Evolutionary conservation across 2,797 vertebrate species (phyloP), one percentile per base, ranked within the genome.

Genomic region (Bradypodion pumilum): DNA sequence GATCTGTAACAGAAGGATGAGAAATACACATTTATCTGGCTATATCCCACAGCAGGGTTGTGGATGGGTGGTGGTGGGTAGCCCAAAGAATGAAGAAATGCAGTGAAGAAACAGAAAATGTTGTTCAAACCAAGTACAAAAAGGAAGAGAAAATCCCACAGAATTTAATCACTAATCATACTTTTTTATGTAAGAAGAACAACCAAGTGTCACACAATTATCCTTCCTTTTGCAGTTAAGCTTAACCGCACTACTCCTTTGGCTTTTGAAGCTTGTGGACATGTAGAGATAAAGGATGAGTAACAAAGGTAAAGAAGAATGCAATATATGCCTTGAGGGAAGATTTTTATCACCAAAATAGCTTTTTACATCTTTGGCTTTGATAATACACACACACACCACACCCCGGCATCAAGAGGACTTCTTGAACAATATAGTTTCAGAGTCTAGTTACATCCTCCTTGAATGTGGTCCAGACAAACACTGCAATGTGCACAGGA

Each of bases 1-100:
- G 93, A 99, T 99, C 99, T 99, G 96, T 73, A 95, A 94, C 90
- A 95, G 93, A 81, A 92, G 89, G 77, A 82, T 66, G 74, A 91
- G 80, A 91, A 87, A 90, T 94, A 92, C 94, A 85, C 80, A 77
- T 62, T 84, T 9, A 21, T 80, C 81, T 87, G 79, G 78, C 76
- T 74, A 86, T 68, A 44, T 84, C 89, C 56, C 79, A 79, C 7
- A 78, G 78, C 68, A 49, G 21, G 35, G 21, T 42, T 29, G 72
- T 49, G 15, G 16, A 74, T 78, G 88, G 80, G 85, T 91, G 86
- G 85, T 91, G 86, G 89, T 85, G 89, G 74, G 92, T n/a, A 83
- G 0, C 49, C 91, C 59, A 91, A 87, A 88, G 80, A 76, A 69
- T 82, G 74, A 85, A 49, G 59, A 82, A 81, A 79, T n/a, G 15